phyloP scores from a whole-genome alignment of 2,888 invertebrate genomes.

The Ectobius pallidus region DNA sequence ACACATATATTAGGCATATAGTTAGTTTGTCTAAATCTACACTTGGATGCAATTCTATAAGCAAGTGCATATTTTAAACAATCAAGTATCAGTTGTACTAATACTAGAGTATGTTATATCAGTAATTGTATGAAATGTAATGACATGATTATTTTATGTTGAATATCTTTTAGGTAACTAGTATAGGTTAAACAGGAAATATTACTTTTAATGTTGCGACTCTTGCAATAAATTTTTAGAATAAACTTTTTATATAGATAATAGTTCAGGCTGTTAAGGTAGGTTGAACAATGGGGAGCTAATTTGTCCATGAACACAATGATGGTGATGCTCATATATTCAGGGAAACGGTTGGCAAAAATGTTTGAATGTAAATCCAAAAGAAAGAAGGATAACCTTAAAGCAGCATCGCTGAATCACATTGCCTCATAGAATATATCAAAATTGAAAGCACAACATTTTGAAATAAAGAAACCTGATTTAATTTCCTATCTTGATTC shows the following conservation, averaged over 20 bases:
- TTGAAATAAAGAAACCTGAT: neutral
- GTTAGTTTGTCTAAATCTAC: neutral
- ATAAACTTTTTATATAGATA: conserved; percentile 28
- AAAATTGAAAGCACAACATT: neutral
- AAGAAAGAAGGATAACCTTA: conserved; percentile 1
- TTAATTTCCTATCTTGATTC: neutral
- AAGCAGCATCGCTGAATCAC: neutral
- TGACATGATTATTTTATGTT: conserved; percentile 10
- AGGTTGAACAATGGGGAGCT: neutral
- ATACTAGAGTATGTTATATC: conserved; percentile 20
- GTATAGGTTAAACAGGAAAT: conserved; percentile 10
- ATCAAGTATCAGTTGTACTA: neutral
- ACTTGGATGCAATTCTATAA: neutral
- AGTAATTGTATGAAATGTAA: neutral
- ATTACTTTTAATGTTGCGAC: conserved; percentile 17
- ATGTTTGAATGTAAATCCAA: conserved; percentile 35
- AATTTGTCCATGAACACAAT: neutral
- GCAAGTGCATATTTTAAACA: neutral
- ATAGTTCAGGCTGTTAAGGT: conserved; percentile 11
- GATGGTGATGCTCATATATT: conserved; percentile 31
- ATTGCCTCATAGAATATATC: too few species aligned
- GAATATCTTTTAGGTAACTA: conserved; percentile 10
- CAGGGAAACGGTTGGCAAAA: conserved; percentile 34
- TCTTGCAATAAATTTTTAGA: conserved; percentile 26
- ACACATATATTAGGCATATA: neutral